These are phyloP conservation scores for Sternotherus odoratus DNA, from an alignment of 2,797 vertebrate genomes.

Conservation along the genomic window DNA sequence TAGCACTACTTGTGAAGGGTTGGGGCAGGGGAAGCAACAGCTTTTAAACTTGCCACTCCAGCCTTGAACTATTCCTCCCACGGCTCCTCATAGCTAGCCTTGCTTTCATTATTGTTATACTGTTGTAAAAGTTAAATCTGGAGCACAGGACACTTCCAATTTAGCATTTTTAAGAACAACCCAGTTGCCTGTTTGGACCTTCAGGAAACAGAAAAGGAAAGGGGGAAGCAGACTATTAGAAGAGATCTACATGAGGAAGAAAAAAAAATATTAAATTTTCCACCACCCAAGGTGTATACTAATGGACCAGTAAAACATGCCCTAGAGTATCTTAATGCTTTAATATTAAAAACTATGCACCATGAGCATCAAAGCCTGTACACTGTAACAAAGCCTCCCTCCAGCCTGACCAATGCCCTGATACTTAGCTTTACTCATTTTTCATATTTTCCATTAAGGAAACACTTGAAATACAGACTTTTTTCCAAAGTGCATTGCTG, in stretches of 20 bases:
- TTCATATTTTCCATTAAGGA: slow-evolving; percentile 65
- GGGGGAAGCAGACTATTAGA: not conserved
- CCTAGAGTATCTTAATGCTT: slow-evolving; percentile 53
- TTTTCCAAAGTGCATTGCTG: slow-evolving; percentile 79
- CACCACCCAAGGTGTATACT: slow-evolving; percentile 21
- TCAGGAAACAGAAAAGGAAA: not conserved
- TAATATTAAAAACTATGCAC: slow-evolving; percentile 42
- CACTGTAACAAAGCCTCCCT: slow-evolving; percentile 36
- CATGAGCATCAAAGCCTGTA: slow-evolving; percentile 42
- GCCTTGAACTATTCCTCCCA: not conserved
- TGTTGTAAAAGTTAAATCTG: slow-evolving; percentile 10
- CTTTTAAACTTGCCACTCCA: not conserved
- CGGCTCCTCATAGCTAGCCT: not conserved
- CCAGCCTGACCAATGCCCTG: slow-evolving; percentile 50
- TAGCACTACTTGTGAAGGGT: not conserved
- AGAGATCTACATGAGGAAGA: not conserved
- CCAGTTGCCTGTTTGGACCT: not conserved
- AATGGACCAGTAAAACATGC: slow-evolving; percentile 30
- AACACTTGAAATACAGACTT: not conserved
- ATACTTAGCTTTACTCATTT: slow-evolving; percentile 54
- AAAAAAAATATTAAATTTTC: slow-evolving; percentile 2
- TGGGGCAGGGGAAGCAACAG: not conserved
- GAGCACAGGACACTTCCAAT: slow-evolving; percentile 2
- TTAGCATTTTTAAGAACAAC: slow-evolving; percentile 17
- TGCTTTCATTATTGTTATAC: not conserved